Conservation (phyloP, 2,113 vertebrate species). For the Lucifuga dentata region DNA sequence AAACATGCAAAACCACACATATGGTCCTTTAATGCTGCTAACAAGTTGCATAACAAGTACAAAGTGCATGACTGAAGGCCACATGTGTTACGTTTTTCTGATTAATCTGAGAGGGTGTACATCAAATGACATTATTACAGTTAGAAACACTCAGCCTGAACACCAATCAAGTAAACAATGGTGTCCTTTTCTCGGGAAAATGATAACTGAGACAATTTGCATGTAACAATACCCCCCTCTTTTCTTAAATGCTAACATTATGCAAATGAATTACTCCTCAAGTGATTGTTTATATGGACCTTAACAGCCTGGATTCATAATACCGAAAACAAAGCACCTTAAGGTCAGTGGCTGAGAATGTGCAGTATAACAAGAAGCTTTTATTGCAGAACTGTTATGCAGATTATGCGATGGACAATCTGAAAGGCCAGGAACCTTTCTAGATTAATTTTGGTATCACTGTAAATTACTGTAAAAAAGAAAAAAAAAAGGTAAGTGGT, state of each 20-base stretch:
- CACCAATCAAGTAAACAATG: slow-evolving; percentile 38
- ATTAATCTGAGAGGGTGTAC: slow-evolving; percentile 40
- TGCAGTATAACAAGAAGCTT: neutral
- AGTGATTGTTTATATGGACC: slow-evolving; percentile 43
- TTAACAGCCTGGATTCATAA: slow-evolving; percentile 21
- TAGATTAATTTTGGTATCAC: too few relatives aligned
- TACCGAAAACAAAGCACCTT: slow-evolving; percentile 7
- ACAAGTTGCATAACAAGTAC: too few relatives aligned
- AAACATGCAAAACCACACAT: too few relatives aligned
- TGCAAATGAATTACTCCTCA: slow-evolving; percentile 52
- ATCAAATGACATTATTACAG: slow-evolving; percentile 37
- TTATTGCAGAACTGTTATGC: slow-evolving; percentile 4
- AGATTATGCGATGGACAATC: too few relatives aligned
- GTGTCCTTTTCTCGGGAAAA: slow-evolving; percentile 40
- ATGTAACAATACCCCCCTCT: slow-evolving; percentile 1
- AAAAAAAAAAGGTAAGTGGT: too few relatives aligned
- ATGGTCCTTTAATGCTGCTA: too few relatives aligned
- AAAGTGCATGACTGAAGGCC: too few relatives aligned
- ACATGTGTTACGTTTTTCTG: neutral
- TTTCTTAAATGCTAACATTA: slow-evolving; percentile 61
- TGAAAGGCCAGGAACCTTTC: too few relatives aligned
- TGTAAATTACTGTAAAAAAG: too few relatives aligned
- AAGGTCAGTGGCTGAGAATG: slow-evolving; percentile 17
- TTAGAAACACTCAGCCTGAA: slow-evolving; percentile 38
- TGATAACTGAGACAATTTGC: slow-evolving; percentile 40